phyloP scores from a whole-genome alignment of 2,113 vertebrate genomes.

The Morone saxatilis region DNA sequence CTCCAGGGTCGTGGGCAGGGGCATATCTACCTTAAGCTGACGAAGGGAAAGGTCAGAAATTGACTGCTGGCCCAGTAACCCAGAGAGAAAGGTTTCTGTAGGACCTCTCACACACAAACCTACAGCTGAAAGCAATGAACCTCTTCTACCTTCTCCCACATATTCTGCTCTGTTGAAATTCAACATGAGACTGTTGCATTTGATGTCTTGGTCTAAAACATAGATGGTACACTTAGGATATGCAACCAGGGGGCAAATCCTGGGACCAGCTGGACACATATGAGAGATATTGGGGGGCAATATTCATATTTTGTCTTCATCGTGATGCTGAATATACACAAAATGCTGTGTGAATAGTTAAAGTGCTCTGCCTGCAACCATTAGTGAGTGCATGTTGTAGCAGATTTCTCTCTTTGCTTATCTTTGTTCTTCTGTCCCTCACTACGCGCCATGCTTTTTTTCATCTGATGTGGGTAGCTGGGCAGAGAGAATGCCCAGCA shows the following conservation, averaged over 20 bases:
- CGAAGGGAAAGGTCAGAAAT: constrained; percentile 60
- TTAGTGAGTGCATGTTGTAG: constrained; percentile 12
- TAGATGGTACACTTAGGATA: constrained; percentile 37
- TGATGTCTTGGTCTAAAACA: constrained; percentile 55
- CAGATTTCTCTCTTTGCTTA: constrained; percentile 35
- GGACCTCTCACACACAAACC: constrained; percentile 40
- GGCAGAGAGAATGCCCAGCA: constrained; percentile 60
- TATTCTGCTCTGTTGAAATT: constrained; percentile 55
- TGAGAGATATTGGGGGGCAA: not conserved
- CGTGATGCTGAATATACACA: not conserved
- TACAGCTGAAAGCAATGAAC: constrained; percentile 13
- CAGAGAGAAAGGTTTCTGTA: constrained; percentile 22
- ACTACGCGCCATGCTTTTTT: constrained; percentile 53
- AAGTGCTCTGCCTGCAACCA: constrained; percentile 7
- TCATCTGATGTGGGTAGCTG: constrained; percentile 53
- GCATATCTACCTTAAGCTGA: constrained; percentile 50
- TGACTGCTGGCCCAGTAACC: constrained; percentile 53
- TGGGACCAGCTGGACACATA: not conserved
- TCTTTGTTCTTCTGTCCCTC: constrained; percentile 49
- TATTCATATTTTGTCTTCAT: not conserved
- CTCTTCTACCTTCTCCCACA: constrained; percentile 17
- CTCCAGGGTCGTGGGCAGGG: constrained; percentile 24
- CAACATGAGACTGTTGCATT: constrained; percentile 60
- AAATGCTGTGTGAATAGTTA: constrained; percentile 13
- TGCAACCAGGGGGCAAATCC: constrained; percentile 37